Conservation (phyloP, 2,888 invertebrate genomes). For the Panzeria rudis region DNA sequence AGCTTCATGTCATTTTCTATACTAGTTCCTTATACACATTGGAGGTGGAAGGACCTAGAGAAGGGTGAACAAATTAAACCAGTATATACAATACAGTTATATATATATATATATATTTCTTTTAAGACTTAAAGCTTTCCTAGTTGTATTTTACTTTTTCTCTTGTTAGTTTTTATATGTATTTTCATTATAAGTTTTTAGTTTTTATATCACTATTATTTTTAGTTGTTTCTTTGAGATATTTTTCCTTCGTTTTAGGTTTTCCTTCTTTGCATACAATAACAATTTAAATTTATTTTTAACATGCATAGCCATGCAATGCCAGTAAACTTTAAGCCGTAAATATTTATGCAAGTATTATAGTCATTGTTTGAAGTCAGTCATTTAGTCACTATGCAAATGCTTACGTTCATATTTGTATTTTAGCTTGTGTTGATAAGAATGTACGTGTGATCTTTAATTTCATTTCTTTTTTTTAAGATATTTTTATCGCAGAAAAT, state of each 20-base stretch:
- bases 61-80: no score
- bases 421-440: not conserved
- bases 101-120: no score
- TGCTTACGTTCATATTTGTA: not conserved
- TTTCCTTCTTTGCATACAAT: conserved; percentile 42
- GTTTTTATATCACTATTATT: conserved; percentile 39
- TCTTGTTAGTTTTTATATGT: conserved; percentile 13
- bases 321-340: conserved; percentile 61
- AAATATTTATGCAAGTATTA: conserved; percentile 17
- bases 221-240: conserved; percentile 16
- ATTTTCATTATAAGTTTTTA: conserved; percentile 19
- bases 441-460: not conserved
- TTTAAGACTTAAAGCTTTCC: no score
- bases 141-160: conserved; percentile 2
- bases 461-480: not conserved
- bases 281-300: conserved; percentile 67
- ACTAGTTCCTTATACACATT: no score
- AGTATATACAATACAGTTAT: no score
- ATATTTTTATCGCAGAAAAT: not conserved
- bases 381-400: conserved; percentile 21
- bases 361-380: conserved; percentile 11
- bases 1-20: no score
- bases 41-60: no score
- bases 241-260: not conserved
- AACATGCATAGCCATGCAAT: conserved; percentile 52